Evolutionary conservation across 2,113 vertebrate species (phyloP).

Genomic region (Neolamprologus variostigma): DNA sequence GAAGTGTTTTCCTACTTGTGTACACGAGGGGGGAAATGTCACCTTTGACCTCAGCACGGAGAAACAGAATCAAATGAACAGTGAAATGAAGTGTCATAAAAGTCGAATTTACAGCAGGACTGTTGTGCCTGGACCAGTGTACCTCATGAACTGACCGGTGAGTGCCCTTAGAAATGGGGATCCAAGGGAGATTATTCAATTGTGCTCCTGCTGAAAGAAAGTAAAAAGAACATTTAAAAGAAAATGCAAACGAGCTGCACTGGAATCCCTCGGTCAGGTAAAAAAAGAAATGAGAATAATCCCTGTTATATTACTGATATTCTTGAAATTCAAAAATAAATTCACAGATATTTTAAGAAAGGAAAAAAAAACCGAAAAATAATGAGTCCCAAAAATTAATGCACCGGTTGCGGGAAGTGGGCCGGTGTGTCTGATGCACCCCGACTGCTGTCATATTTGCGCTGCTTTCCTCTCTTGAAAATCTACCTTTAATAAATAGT

Average conservation of each 20-base stretch:
- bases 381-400: background rate
- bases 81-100: background rate
- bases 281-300: background rate
- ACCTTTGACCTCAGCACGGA: background rate
- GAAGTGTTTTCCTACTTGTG: background rate
- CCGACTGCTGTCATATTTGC: background rate
- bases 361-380: background rate
- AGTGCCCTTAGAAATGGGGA: background rate
- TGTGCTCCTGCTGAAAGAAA: background rate
- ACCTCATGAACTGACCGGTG: background rate
- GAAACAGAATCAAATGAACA: background rate
- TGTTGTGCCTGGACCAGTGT: background rate
- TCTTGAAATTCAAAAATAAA: background rate
- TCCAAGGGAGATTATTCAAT: background rate
- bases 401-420: background rate
- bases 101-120: background rate
- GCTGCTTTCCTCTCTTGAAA: conserved; percentile 33
- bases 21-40: background rate
- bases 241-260: background rate
- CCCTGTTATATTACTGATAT: background rate
- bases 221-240: background rate
- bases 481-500: conserved; percentile 97
- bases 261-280: background rate
- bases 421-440: background rate
- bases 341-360: background rate